Evolutionary conservation across 2,797 vertebrate species (phyloP), one percentile per base, ranked within the genome.

Genomic region (Poecilia velifera): DNA sequence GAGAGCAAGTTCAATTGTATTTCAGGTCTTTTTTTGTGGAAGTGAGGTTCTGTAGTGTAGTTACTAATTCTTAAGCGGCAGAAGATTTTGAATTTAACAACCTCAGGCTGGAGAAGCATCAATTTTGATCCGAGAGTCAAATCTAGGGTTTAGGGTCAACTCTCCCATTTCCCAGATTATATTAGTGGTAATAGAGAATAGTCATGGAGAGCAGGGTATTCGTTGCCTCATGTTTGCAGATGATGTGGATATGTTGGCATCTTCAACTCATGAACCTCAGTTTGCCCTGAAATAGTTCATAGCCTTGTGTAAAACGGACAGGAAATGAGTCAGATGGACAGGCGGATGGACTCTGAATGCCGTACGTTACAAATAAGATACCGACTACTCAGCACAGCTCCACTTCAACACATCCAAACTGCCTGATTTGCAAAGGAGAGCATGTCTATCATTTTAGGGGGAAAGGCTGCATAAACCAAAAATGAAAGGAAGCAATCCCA

Each of bases 401-500:
- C 22, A 31, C 45, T 72, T 31, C 25, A 28, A 46, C 43, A 46
- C 25, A 72, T 46, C 68, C n/a, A 36, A 45, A 28, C 43, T 72
- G 12, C 12, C 43, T 28, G 31, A n/a, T 39, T 51, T 59, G 55
- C 55, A n/a, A 59, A 39, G 34, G 76, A 34, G 28, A 64, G 31
- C 6, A 39, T 36, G 31, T 39, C 62, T 43, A 43, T 43, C 3
- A 25, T n/a, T 70, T 25, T 25, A 20, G 16, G 18, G 18, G 20
- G 7, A 25, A 39, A 73, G 62, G 41, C 39, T 57, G 78, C 68
- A 84, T 62, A 1, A 72, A 74, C 39, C n/a, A 64, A 78, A 78
- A 84, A 82, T 81, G 1, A 68, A 79, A 78, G 62, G 66, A 80
- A 83, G 77, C 36, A n/a, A 55, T 53, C 49, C 49, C 28, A 82